phyloP scores from a whole-genome alignment of 1,140 invertebrate genomes.

The Zaprionus tsacasi region DNA sequence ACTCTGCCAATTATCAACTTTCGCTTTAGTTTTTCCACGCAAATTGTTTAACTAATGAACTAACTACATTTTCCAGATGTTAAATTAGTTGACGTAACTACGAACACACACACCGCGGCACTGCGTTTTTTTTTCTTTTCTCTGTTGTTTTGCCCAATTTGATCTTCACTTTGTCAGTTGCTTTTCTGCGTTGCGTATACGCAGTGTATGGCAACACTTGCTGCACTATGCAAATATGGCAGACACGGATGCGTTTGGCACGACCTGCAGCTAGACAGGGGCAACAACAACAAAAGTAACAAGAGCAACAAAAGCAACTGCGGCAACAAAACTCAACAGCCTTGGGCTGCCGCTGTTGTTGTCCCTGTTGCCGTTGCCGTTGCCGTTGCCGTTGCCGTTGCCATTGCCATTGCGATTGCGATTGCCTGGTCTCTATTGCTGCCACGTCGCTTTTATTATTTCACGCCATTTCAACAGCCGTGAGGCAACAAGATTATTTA shows the following conservation, averaged over 20 bases:
- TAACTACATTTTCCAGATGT: neutral
- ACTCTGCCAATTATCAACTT: conserved; percentile 4
- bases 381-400: conserved; percentile 39
- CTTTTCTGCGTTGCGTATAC: conserved; percentile 49
- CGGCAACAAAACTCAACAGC: conserved; percentile 55
- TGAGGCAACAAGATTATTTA: conserved; percentile 83
- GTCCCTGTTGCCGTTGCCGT: conserved; percentile 33
- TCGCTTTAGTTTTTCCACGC: neutral
- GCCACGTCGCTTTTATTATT: conserved; percentile 82
- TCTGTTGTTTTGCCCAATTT: neutral
- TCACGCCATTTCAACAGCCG: conserved; percentile 83
- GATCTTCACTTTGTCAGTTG: conserved; percentile 1
- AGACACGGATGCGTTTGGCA: conserved; percentile 32
- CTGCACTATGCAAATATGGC: conserved; percentile 58
- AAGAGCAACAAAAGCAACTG: conserved; percentile 22
- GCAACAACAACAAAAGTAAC: conserved; percentile 28
- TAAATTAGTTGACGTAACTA: neutral
- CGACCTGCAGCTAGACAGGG: conserved; percentile 47
- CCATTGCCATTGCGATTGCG: conserved; percentile 39
- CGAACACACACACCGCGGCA: neutral
- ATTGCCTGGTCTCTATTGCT: conserved; percentile 69
- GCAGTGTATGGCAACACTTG: conserved; percentile 54
- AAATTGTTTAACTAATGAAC: neutral
- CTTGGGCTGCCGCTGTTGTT: conserved; percentile 32
- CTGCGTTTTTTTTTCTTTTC: no score